Conservation (phyloP, 2,888 invertebrate genomes). For the Dorcus parallelipipedus region DNA sequence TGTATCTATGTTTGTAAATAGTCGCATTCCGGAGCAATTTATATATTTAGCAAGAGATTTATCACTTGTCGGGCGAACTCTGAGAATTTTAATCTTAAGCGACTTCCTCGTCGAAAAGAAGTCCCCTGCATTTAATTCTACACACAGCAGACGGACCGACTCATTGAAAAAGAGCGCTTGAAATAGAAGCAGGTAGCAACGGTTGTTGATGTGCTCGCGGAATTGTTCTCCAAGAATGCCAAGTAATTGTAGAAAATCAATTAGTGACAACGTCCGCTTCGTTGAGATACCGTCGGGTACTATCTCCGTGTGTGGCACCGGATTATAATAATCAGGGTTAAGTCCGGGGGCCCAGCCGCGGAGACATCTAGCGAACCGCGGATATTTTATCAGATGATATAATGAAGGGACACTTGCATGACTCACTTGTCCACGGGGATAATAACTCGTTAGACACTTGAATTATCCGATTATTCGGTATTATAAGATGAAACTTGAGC, state of each 20-base stretch:
- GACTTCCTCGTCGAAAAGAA: slow-evolving; percentile 36
- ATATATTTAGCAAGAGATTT: slow-evolving; percentile 50
- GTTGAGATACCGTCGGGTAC: slow-evolving; percentile 33
- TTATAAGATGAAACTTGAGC: not conserved
- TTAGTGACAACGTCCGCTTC: slow-evolving; percentile 32
- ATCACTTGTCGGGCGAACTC: slow-evolving; percentile 44
- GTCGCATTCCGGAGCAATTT: slow-evolving; percentile 48
- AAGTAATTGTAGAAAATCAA: slow-evolving; percentile 10
- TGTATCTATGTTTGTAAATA: slow-evolving; percentile 31
- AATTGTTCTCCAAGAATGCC: not conserved
- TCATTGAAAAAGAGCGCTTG: not conserved
- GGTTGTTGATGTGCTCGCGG: not conserved
- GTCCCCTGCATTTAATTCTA: not conserved
- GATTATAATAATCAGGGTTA: slow-evolving; percentile 46
- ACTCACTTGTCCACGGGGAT: slow-evolving; percentile 19
- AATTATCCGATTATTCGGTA: slow-evolving; percentile 7
- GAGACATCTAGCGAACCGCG: slow-evolving; percentile 22
- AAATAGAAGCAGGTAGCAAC: not conserved
- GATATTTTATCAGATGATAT: slow-evolving; percentile 26
- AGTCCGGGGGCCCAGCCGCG: slow-evolving; percentile 23
- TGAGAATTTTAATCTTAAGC: slow-evolving; percentile 45
- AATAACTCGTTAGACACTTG: slow-evolving; percentile 22
- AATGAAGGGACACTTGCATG: slow-evolving; percentile 20
- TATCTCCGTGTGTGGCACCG: slow-evolving; percentile 45
- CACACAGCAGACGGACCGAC: not conserved